These are phyloP conservation scores for Zosterops japonicus DNA, from an alignment of 2,113 vertebrate genomes.

Conservation along the genomic window DNA sequence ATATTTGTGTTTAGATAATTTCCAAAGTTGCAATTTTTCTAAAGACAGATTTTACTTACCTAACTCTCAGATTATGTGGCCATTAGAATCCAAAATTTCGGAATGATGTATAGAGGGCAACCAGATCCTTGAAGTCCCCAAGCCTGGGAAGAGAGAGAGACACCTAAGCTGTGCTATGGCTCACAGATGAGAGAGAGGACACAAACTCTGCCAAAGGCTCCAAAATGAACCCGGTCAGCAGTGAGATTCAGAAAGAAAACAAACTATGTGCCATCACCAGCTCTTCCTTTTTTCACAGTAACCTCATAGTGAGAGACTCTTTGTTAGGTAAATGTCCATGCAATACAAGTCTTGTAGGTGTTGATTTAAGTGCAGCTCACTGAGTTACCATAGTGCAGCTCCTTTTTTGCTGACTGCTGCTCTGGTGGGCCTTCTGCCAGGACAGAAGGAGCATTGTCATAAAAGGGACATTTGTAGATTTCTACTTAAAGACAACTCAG, in stretches of 20 bases:
- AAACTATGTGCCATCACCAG: neutral
- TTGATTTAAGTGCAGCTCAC: neutral
- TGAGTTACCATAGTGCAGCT: neutral
- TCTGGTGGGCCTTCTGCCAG: neutral
- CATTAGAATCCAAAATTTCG: neutral
- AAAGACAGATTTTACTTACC: neutral
- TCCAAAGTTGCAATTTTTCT: neutral
- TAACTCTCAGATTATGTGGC: neutral
- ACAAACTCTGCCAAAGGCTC: neutral
- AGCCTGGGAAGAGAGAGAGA: neutral
- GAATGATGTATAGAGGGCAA: neutral
- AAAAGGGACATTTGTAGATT: neutral
- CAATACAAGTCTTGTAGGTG: neutral
- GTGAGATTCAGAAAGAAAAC: neutral
- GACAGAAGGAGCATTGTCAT: neutral
- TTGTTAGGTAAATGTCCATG: neutral
- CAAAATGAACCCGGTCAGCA: rapidly evolving
- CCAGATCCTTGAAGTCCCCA: neutral
- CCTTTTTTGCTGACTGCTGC: neutral
- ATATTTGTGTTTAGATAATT: neutral
- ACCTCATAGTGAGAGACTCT: neutral
- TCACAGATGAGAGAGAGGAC: neutral
- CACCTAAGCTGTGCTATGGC: neutral
- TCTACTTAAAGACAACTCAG: neutral
- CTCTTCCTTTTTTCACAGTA: neutral